These are phyloP conservation scores for Dolomedes plantarius DNA, from an alignment of 2,888 invertebrate genomes.

Conservation along the genomic window DNA sequence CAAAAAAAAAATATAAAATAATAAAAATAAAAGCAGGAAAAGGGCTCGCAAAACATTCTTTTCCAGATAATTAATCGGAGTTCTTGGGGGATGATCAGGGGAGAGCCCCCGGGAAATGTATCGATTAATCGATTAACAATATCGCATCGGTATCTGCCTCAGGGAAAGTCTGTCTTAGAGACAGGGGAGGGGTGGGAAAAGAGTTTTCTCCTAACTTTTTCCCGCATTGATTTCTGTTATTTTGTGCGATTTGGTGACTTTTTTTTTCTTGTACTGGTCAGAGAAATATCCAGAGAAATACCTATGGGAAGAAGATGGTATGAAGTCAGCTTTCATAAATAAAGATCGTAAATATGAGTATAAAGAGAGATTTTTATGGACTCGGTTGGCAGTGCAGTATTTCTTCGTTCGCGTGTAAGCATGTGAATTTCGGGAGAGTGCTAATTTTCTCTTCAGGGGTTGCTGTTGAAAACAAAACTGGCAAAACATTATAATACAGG, in stretches of 20 bases:
- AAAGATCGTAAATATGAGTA: too few relatives aligned
- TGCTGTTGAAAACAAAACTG: too few relatives aligned
- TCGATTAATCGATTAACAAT: constrained; percentile 71
- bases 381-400: too few relatives aligned
- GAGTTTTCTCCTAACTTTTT: constrained; percentile 26
- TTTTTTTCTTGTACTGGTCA: background rate
- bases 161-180: constrained; percentile 23
- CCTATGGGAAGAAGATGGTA: too few relatives aligned
- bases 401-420: too few relatives aligned
- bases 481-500: too few relatives aligned
- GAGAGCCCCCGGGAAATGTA: constrained; percentile 31
- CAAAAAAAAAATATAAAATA: background rate
- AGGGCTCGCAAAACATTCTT: constrained; percentile 32
- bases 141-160: constrained; percentile 62
- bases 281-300: too few relatives aligned
- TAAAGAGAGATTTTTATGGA: too few relatives aligned
- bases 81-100: constrained; percentile 54
- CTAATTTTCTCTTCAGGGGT: too few relatives aligned
- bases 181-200: background rate
- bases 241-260: constrained; percentile 27
- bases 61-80: constrained; percentile 66
- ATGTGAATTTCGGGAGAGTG: too few relatives aligned
- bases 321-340: too few relatives aligned
- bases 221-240: constrained; percentile 60
- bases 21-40: background rate